phyloP scores from a whole-genome alignment of 2,797 vertebrate genomes.

The Scolopax rusticola region DNA sequence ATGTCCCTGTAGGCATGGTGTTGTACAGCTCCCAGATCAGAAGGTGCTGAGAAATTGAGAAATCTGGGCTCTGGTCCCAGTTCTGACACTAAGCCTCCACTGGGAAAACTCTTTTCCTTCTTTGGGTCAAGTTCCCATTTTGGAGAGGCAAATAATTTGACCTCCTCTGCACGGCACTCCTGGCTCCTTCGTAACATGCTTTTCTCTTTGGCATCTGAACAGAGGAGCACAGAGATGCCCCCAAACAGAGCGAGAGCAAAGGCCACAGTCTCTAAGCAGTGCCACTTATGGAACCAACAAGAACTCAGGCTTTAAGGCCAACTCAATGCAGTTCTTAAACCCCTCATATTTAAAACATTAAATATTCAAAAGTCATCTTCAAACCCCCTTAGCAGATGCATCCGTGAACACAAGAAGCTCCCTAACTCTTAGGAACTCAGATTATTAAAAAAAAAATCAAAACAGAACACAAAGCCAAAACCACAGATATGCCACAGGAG shows the following conservation, averaged over 20 bases:
- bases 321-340: background rate
- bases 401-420: background rate
- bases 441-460: background rate
- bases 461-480: background rate
- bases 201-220: background rate
- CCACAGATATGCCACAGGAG: background rate
- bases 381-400: background rate
- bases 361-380: background rate
- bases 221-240: background rate
- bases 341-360: background rate
- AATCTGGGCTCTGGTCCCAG: background rate
- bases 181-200: background rate
- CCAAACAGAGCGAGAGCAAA: background rate
- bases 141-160: background rate
- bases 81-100: background rate
- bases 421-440: background rate
- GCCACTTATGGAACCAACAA: background rate
- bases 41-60: background rate
- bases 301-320: background rate
- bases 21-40: background rate
- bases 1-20: background rate
- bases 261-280: background rate
- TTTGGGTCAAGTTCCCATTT: background rate
- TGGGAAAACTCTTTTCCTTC: background rate
- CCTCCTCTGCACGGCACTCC: background rate